phyloP scores from a whole-genome alignment of 2,113 vertebrate genomes.

The Lophius piscatorius region DNA sequence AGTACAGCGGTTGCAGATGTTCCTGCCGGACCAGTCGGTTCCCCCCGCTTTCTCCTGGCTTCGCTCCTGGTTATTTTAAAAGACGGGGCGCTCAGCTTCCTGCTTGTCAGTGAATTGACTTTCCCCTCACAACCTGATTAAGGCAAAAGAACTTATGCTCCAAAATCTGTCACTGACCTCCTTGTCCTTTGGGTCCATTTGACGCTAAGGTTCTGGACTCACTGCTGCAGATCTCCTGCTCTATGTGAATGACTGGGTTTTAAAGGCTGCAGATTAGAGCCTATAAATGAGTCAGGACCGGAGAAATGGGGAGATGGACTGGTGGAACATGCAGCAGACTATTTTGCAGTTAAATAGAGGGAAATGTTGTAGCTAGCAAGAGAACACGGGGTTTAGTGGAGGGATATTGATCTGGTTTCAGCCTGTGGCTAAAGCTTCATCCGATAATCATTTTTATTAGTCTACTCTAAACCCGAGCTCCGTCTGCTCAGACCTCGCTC shows the following conservation, averaged over 20 bases:
- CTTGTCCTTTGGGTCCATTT: background rate
- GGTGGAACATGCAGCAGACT: background rate
- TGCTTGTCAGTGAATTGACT: background rate
- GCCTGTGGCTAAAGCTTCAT: slow-evolving; percentile 55
- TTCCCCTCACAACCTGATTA: background rate
- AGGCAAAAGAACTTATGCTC: background rate
- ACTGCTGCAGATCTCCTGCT: background rate
- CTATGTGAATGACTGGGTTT: background rate
- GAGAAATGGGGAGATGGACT: background rate
- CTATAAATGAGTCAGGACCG: background rate
- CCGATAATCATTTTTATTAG: slow-evolving; percentile 61
- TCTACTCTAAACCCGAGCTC: slow-evolving; percentile 38
- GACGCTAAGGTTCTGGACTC: too few relatives aligned
- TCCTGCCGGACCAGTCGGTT: too few relatives aligned
- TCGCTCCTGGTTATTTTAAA: too few relatives aligned
- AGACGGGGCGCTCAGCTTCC: background rate
- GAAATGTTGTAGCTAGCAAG: slow-evolving; percentile 16
- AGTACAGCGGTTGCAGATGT: too few relatives aligned
- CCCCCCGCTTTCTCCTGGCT: too few relatives aligned
- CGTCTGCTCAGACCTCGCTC: background rate
- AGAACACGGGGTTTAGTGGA: slow-evolving; percentile 19
- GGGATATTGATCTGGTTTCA: slow-evolving; percentile 52
- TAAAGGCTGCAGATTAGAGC: background rate
- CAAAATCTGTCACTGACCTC: background rate
- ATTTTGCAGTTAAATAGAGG: slow-evolving; percentile 23